Percentiles rank a stretch among this genome's conserved stretches.
Conservation (phyloP, 2,797 vertebrate genomes). For the Varecia variegata region DNA sequence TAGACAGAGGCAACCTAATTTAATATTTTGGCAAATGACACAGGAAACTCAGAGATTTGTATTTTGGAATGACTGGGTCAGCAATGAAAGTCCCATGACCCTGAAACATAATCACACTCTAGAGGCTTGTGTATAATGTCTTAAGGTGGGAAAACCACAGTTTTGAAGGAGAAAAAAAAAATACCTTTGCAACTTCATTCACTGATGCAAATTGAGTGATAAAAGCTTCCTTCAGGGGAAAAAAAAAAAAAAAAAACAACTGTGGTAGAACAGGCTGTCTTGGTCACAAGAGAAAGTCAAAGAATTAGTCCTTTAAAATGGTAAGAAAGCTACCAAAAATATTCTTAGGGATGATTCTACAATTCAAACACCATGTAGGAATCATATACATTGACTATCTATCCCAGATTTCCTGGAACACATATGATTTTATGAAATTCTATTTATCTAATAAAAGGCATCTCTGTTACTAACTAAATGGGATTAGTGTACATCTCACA, state of each 20-base stretch:
- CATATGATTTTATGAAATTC: not conserved
- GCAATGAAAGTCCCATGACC: not conserved
- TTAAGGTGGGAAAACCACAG: not conserved
- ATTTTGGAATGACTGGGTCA: not conserved
- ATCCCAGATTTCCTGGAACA: not conserved
- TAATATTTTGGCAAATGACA: not conserved
- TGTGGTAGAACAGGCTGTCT: not conserved
- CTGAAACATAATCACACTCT: not conserved
- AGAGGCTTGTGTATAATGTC: not conserved
- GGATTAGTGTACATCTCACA: not conserved
- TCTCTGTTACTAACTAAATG: not conserved
- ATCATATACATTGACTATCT: not conserved
- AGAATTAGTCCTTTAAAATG: not conserved
- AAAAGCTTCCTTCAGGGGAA: not conserved
- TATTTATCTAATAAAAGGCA: not conserved
- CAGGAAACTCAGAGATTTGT: not conserved
- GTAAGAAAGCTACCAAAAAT: not conserved
- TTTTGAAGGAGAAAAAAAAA: not conserved
- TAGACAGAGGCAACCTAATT: not conserved
- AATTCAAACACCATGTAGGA: not conserved
- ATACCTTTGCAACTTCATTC: not conserved
- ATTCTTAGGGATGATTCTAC: not conserved
- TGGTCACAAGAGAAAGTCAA: not conserved
- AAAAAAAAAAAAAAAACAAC: not conserved
- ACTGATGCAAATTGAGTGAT: not conserved